Percentiles rank a stretch among this genome's conserved stretches.
phyloP scores from a whole-genome alignment of 2,888 invertebrate species.

The Margaritifera margaritifera region DNA sequence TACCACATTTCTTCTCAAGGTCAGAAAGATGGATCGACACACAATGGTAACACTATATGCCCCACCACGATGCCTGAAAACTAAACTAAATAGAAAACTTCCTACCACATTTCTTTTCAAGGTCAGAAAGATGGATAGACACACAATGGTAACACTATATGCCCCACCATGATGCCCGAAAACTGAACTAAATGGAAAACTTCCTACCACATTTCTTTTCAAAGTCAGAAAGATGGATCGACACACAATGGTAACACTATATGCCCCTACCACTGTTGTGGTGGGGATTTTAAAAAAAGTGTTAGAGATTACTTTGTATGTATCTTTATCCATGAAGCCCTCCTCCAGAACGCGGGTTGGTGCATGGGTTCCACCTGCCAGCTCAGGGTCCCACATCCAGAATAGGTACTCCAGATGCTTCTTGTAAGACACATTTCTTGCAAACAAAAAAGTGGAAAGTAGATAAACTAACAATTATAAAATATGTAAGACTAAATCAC shows the following conservation, averaged over 20 bases:
- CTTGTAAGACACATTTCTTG: conserved; percentile 61
- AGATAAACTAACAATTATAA: neutral
- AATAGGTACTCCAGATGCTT: conserved; percentile 71
- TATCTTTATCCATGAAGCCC: conserved; percentile 67
- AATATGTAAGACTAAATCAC: neutral
- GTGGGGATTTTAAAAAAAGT: neutral
- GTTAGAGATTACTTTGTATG: conserved; percentile 56
- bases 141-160: too few species aligned
- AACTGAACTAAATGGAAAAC: too few species aligned
- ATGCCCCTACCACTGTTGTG: too few species aligned
- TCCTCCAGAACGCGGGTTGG: conserved; percentile 67
- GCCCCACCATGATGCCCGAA: too few species aligned
- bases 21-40: too few species aligned
- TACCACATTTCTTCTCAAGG: too few species aligned
- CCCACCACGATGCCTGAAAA: too few species aligned
- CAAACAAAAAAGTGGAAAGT: neutral
- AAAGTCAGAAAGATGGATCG: neutral
- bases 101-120: too few species aligned
- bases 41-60: too few species aligned
- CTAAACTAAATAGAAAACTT: too few species aligned
- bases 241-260: neutral
- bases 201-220: too few species aligned
- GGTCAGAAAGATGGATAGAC: too few species aligned
- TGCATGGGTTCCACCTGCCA: conserved; percentile 64
- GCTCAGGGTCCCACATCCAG: conserved; percentile 70